Evolutionary conservation across 2,113 vertebrate genomes (phyloP), one percentile per base, ranked within the genome.

Genomic region (Leiothrix lutea): DNA sequence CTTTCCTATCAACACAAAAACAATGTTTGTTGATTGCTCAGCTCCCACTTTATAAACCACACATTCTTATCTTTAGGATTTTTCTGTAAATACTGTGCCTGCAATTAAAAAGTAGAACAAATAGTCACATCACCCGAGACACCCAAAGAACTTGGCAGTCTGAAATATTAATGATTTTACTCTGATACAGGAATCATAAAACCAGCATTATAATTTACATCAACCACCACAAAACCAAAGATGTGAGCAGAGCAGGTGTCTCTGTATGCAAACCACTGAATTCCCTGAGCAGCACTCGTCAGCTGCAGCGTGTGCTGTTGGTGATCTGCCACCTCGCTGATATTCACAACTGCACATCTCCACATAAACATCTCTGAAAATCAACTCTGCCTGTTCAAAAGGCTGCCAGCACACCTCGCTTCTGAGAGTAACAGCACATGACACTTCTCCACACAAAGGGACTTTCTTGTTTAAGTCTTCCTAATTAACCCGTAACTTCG

Each of bases 401-500:
- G 56, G 83, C 97, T 97, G 96, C 85, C 96, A 96, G 81, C 80
- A 80, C 70, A 70, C 70, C 80, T 77, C 31, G 0, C 57, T 84
- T 78, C 92, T 69, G 64, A 78, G 61, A 78, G 70, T 51, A 92
- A 84, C 93, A 60, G 88, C 79, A 64, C 62, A 31, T 12, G 36
- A 87, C 88, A 91, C 94, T 75, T 79, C 87, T 73, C 57, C 88
- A 29, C 89, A 91, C 90, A 96, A 95, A 97, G 79, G 86, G 97
- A 94, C 92, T 96, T 96, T 80, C 96, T 96, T 85, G 62, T 92
- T 96, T 94, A 95, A 96, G 97, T 96, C 96, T 92, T 94, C 86
- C 95, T 97, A 97, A 97, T 97, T 97, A 98, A 97, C 94, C 96
- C 26, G 8, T 80, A 94, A 90, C 92, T 96, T 86, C 29, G 17